These are phyloP conservation scores for Xenops minutus DNA, from an alignment of 2,797 vertebrate species.

Conservation along the genomic window DNA sequence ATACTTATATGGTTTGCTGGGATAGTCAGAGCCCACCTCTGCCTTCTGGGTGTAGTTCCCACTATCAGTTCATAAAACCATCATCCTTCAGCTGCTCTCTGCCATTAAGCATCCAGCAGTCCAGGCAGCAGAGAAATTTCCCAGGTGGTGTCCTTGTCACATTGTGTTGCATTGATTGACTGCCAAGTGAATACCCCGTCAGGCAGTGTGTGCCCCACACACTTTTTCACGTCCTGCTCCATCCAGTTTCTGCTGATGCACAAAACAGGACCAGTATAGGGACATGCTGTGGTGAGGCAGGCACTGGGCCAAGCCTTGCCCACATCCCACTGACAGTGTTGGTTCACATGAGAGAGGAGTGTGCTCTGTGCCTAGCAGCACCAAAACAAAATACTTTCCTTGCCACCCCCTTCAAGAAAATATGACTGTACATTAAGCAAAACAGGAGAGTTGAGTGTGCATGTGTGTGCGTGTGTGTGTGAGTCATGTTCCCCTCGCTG, in stretches of 20 bases:
- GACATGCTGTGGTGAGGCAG: neutral
- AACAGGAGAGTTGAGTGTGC: neutral
- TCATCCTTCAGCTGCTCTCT: neutral
- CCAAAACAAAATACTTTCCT: neutral
- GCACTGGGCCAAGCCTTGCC: neutral
- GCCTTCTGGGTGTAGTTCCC: neutral
- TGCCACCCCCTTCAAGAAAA: constrained; percentile 15
- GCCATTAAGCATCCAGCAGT: neutral
- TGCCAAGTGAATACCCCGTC: neutral
- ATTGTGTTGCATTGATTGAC: neutral
- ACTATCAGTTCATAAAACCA: neutral
- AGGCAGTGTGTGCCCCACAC: neutral
- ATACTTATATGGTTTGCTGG: neutral
- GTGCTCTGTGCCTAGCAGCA: neutral
- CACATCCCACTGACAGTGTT: accelerated
- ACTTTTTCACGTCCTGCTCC: neutral
- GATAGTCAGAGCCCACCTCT: neutral
- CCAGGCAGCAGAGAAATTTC: constrained; percentile 14
- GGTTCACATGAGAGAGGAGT: neutral
- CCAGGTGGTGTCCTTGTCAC: neutral
- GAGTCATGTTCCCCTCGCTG: neutral
- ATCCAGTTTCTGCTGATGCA: neutral
- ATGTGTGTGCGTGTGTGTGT: neutral
- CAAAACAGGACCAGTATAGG: neutral
- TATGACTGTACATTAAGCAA: neutral